Conservation (phyloP, 2,113 vertebrate genomes). For the Antechinus stuartii region DNA sequence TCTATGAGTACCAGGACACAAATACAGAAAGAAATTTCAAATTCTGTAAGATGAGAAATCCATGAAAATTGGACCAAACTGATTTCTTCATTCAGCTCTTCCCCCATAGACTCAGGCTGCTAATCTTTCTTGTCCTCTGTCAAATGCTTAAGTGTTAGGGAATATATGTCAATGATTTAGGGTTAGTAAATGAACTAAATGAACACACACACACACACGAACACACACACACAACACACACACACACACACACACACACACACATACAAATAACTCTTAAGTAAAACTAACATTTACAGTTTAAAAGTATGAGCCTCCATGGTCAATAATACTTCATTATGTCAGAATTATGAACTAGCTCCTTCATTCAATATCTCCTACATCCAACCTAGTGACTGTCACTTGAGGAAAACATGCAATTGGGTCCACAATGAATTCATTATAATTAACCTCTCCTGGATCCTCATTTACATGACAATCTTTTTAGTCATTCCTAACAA, state of each 20-base stretch:
- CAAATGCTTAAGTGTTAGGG: neutral
- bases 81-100: neutral
- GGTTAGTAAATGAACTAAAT: neutral
- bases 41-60: neutral
- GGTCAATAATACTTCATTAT: neutral
- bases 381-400: neutral
- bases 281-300: neutral
- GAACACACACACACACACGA: neutral
- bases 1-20: neutral
- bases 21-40: neutral
- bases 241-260: neutral
- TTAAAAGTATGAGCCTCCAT: neutral
- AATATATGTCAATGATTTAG: neutral
- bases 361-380: neutral
- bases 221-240: neutral
- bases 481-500: neutral
- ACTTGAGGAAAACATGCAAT: neutral
- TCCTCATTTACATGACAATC: neutral
- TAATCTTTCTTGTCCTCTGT: neutral
- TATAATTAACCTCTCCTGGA: neutral
- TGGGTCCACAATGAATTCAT: neutral
- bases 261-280: neutral
- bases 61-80: neutral
- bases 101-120: neutral
- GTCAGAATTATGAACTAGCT: neutral